Percentiles rank a stretch among this genome's conserved stretches.
phyloP scores from a whole-genome alignment of 2,113 vertebrate genomes.

The Sporophila hypoxantha region DNA sequence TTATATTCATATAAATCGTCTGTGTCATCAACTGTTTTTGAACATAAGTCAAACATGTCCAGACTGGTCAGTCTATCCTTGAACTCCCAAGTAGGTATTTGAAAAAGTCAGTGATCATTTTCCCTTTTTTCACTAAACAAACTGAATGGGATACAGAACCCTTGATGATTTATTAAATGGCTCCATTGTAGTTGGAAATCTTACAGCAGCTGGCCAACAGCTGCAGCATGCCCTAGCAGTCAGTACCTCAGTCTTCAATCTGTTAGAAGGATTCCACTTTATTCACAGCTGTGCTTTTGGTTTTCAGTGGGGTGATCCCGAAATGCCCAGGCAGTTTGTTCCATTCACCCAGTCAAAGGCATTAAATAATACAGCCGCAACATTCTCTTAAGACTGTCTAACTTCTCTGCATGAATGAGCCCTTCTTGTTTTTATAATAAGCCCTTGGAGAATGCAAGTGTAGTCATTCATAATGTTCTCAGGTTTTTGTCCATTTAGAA shows the following conservation, averaged over 20 bases:
- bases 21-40: not conserved
- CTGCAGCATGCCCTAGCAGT: not conserved
- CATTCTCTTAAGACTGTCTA: not conserved
- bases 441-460: not conserved
- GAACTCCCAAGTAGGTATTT: not conserved
- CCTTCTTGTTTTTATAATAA: not conserved
- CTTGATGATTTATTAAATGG: constrained; percentile 40
- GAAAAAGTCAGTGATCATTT: not conserved
- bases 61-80: not conserved
- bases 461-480: not conserved
- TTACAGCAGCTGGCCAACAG: constrained; percentile 49
- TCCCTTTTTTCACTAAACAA: not conserved
- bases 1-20: not conserved
- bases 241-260: not conserved
- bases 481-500: not conserved
- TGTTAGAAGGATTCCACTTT: not conserved
- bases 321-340: not conserved
- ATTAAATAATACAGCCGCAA: not conserved
- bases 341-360: not conserved
- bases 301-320: constrained; percentile 11
- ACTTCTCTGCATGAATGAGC: not conserved
- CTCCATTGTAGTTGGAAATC: not conserved
- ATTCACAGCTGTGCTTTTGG: not conserved
- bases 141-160: not conserved
- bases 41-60: not conserved